Evolutionary conservation across 2,888 invertebrate species (phyloP).

Genomic region (Stomorhina lunata): DNA sequence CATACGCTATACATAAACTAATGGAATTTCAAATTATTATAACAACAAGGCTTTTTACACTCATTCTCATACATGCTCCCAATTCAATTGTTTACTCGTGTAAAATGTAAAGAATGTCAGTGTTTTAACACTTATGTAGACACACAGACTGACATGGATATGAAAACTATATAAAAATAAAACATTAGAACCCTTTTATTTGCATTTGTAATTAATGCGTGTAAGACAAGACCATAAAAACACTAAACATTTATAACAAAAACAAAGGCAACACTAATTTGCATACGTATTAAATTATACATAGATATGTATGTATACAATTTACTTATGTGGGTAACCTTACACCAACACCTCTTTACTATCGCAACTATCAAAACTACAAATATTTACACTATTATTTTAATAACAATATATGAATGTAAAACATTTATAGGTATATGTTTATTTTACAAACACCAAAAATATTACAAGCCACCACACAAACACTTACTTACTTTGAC

Average conservation of each 20-base stretch:
- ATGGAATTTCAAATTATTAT: constrained; percentile 54
- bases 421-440: constrained; percentile 39
- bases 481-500: constrained; percentile 28
- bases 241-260: constrained; percentile 55
- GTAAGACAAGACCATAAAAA: constrained; percentile 64
- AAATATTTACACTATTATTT: constrained; percentile 45
- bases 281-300: too few species aligned
- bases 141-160: not conserved
- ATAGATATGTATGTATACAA: too few species aligned
- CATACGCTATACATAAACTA: constrained; percentile 46
- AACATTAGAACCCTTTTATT: constrained; percentile 65
- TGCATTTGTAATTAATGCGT: constrained; percentile 64
- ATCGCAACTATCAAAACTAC: constrained; percentile 15
- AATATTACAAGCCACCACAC: not conserved
- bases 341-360: not conserved
- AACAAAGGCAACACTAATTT: not conserved
- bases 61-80: not conserved
- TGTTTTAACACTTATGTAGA: not conserved
- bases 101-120: constrained; percentile 6
- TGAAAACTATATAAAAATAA: constrained; percentile 22
- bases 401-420: constrained; percentile 53
- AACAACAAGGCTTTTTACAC: constrained; percentile 15
- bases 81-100: not conserved
- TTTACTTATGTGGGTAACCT: not conserved
- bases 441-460: constrained; percentile 9